Evolutionary conservation across 1,140 invertebrate genomes (phyloP), one percentile per base, ranked within the genome.

Genomic region (Trichonephila inaurata): DNA sequence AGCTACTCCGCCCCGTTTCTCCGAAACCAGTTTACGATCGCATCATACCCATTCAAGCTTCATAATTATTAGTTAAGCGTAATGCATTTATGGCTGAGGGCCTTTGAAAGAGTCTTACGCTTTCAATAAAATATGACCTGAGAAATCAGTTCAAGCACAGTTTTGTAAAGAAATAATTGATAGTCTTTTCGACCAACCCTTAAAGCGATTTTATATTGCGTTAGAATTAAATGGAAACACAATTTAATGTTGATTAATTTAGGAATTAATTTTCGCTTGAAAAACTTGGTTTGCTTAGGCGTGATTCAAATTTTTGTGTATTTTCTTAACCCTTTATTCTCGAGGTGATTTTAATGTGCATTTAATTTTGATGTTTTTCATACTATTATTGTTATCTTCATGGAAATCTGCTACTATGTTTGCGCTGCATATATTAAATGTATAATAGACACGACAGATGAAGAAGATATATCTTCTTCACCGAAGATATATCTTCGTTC

Each of bases 41-140:
- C 82, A 83, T 85, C 82, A 60, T 24, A 33, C 21, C n/a, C 69
- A 33, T 18, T 33, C 28, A 33, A 18, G 69, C 28, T 18, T 28
- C 40, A 40, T 83, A 83, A 83, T 83, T 83, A 83, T 51, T 83
- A 83, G 81, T 83, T 83, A 40, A 83, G 81, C 40, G 81, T 83
- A 83, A 51, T 19, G 81, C 33, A 51, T 83, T 83, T 51, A 83
- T 83, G 33, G 51, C 81, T 83, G 19, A 51, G 33, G 81, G 81
- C 28, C 28, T 21, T 19, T 19, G 21, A 72, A 18, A 72, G 28
- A 72, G 44, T 14, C 33, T 83, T 33, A 33, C 81, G 18, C 81
- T 83, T 83, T 83, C 40, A 83, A 83, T 83, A 83, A 83, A 83
- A 83, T 83, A 83, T 83, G 81, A 83, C 81, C 81, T 33, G n/a